Percentiles rank a stretch among this genome's conserved stretches.
Conservation (phyloP, 2,113 vertebrate genomes). For the Rhinogobius similis region DNA sequence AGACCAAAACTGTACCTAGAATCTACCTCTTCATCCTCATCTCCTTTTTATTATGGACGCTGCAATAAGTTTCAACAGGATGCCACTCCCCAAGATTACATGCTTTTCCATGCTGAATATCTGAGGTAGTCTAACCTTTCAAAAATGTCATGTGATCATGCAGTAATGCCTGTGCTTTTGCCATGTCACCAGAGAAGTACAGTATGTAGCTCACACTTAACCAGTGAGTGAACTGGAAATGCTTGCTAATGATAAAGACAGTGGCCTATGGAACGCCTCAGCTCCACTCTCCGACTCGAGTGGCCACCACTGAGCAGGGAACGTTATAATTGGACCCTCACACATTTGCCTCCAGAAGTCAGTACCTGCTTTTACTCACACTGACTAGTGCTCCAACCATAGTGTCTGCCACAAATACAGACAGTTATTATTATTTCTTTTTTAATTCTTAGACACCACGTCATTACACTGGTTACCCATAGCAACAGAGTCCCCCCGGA, state of each 20-base stretch:
- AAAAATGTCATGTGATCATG: not conserved
- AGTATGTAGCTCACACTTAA: not conserved
- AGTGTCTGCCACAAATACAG: conserved; percentile 38
- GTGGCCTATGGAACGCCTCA: not conserved
- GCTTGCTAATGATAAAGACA: not conserved
- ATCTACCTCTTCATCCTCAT: too few relatives aligned
- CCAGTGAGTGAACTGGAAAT: not conserved
- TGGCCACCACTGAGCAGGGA: conserved; percentile 1
- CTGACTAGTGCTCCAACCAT: conserved; percentile 14
- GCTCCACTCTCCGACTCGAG: not conserved
- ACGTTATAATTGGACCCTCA: not conserved
- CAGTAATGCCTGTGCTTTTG: not conserved
- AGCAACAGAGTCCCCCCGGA: conserved; percentile 55
- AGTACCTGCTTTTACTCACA: conserved; percentile 4
- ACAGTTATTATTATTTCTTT: conserved; percentile 7
- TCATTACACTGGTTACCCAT: conserved; percentile 46
- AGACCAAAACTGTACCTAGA: too few relatives aligned
- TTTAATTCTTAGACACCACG: conserved; percentile 32
- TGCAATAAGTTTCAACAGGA: not conserved
- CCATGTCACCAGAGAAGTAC: not conserved
- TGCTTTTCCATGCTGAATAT: not conserved
- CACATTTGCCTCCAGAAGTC: conserved; percentile 5
- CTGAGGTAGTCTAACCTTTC: not conserved
- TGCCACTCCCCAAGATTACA: not conserved
- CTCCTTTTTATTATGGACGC: too few relatives aligned